Conservation (phyloP, 2,888 invertebrate species). For the Tinea trinotella region DNA sequence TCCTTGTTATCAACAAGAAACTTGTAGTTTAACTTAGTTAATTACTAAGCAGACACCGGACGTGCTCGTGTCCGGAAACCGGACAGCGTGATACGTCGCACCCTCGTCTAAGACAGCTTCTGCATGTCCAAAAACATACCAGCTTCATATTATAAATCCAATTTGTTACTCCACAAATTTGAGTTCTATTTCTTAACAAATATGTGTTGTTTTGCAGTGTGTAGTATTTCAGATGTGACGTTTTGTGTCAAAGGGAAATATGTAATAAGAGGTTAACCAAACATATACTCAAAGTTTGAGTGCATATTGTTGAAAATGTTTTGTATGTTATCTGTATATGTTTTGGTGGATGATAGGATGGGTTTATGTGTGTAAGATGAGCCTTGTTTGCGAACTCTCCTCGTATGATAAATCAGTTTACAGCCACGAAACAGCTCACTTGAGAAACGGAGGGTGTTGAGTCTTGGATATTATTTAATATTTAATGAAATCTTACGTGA, state of each 20-base stretch:
- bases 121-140: slow-evolving; percentile 30
- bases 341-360: slow-evolving; percentile 32
- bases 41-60: slow-evolving; percentile 46
- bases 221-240: background rate
- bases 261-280: slow-evolving; percentile 36
- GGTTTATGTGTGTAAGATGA: slow-evolving; percentile 71
- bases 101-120: slow-evolving; percentile 60
- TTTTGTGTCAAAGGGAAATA: background rate
- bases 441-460: slow-evolving; percentile 29
- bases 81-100: slow-evolving; percentile 65
- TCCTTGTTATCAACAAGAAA: slow-evolving; percentile 11
- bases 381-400: slow-evolving; percentile 63
- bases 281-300: slow-evolving; percentile 56
- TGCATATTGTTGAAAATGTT: slow-evolving; percentile 58
- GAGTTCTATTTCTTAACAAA: background rate
- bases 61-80: slow-evolving; percentile 55
- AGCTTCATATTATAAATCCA: background rate
- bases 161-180: background rate
- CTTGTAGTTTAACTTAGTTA: slow-evolving; percentile 50
- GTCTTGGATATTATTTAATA: background rate
- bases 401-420: slow-evolving; percentile 72
- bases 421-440: slow-evolving; percentile 59
- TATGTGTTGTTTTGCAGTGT: background rate
- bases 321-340: slow-evolving; percentile 33
- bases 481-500: background rate